Evolutionary conservation across 2,113 vertebrate genomes (phyloP), one percentile per base, ranked within the genome.

Genomic region (Leuciscus idus): DNA sequence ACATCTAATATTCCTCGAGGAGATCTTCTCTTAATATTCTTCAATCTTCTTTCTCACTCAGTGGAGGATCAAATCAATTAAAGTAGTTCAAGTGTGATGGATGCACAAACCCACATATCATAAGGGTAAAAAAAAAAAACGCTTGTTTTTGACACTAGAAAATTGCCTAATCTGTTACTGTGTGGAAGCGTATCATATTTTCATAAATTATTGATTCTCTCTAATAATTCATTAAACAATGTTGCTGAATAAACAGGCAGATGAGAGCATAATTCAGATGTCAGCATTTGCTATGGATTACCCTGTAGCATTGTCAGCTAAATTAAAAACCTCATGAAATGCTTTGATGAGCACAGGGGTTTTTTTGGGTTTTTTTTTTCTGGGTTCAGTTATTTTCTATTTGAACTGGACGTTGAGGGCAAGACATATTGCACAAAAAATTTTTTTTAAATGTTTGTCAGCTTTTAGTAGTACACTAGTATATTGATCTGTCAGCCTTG

Each of bases 241-340:
- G 68, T 26, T 52, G 75, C 84, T 85, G 76, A 83, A 70, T 52
- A 83, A 83, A 82, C 62, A 82, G 59, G 64, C 64, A 70, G 15
- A 2, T 83, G 46, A 70, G 64, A 52, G 33, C 26, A 83, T 55
- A 52, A 70, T 70, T 83, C 43, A 83, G 62, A 55, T 19, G 2
- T 39, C 21, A 59, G 76, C 36, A 6, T 43, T 7, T 52, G 26
- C 52, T 21, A 13, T 50, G 4, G 75, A 57, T 82, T 82, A 82
- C 26, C 17, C 33, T n/a, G 5, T 62, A 62, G 39, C 39, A 3
- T 19, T 39, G 17, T 62, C 78, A 62, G 50, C 28, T 62, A 7
- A 80, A 62, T 61, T 9, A n/a, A 39, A 80, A 61, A 80, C 21
- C 43, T 75, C n/a, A 48, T 46, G 23, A 64, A 30, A 81, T 28